Evolutionary conservation across 2,888 invertebrate species (phyloP).

Genomic region (Erannis defoliaria): DNA sequence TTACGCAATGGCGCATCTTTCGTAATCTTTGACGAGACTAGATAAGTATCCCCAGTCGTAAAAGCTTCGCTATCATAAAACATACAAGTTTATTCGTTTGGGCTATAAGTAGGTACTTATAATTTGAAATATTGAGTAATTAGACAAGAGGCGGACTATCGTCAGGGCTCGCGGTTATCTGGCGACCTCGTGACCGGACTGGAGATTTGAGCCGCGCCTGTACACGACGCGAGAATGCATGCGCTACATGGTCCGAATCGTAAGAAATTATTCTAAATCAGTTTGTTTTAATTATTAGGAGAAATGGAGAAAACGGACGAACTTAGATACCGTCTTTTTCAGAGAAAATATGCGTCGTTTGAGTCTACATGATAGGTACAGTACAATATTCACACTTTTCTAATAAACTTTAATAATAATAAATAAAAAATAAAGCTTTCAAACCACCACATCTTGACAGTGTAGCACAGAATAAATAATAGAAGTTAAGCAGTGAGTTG

Average conservation of each 20-base stretch:
- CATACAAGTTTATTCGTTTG: constrained; percentile 16
- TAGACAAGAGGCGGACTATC: constrained; percentile 45
- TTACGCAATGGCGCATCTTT: no score
- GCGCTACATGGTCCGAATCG: constrained; percentile 8
- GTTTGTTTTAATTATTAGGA: background rate
- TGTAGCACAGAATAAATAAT: no score
- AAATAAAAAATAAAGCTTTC: no score
- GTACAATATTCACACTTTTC: no score
- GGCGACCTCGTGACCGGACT: constrained; percentile 44
- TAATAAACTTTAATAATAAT: no score
- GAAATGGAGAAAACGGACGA: background rate
- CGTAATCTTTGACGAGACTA: background rate
- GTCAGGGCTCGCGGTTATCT: constrained; percentile 44
- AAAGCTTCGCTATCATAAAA: constrained; percentile 2
- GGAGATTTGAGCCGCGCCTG: background rate
- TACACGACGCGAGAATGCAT: constrained; percentile 5
- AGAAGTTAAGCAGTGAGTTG: no score
- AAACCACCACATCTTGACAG: no score
- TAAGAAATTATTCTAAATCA: background rate
- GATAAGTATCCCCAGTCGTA: background rate
- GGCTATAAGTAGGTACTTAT: constrained; percentile 2
- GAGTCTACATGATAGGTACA: no score
- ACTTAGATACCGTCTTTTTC: no score
- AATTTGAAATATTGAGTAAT: constrained; percentile 26
- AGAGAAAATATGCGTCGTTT: no score